Conservation (phyloP, 2,888 invertebrate genomes). For the Drosophila nigricruria region DNA sequence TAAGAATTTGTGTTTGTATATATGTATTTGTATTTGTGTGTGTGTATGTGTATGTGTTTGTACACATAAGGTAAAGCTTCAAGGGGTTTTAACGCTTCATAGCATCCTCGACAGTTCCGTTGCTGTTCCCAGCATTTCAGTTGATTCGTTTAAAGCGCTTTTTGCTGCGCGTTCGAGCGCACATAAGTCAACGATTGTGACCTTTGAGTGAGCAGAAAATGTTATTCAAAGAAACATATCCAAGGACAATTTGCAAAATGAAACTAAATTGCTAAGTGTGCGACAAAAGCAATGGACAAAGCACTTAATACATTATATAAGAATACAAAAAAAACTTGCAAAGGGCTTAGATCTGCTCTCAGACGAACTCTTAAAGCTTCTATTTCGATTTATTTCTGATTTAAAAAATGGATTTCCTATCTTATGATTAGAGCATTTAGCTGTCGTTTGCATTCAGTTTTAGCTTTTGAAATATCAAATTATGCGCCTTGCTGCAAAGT, state of each 20-base stretch:
- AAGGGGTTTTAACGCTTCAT: constrained; percentile 45
- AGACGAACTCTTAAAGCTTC: neutral
- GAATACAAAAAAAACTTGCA: too few species aligned
- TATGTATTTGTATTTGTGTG: neutral
- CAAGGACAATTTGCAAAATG: constrained; percentile 32
- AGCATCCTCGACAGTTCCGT: constrained; percentile 25
- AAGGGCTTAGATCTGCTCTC: neutral
- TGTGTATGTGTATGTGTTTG: neutral
- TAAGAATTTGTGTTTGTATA: neutral
- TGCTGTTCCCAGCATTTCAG: constrained; percentile 13
- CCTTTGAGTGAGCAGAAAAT: constrained; percentile 53
- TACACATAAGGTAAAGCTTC: constrained; percentile 17
- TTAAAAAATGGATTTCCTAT: neutral
- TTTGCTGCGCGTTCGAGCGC: constrained; percentile 53
- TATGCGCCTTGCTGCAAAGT: constrained; percentile 15
- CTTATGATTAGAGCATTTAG: neutral
- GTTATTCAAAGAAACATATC: constrained; percentile 11
- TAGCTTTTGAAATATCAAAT: neutral
- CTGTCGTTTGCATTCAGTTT: neutral
- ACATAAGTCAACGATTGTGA: constrained; percentile 66
- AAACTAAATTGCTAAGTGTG: constrained; percentile 29
- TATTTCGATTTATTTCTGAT: neutral
- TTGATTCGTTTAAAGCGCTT: constrained; percentile 48
- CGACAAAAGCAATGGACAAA: constrained; percentile 25
- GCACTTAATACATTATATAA: constrained; percentile 6